phyloP scores from a whole-genome alignment of 2,113 vertebrate genomes.

The Sylvietta virens region DNA sequence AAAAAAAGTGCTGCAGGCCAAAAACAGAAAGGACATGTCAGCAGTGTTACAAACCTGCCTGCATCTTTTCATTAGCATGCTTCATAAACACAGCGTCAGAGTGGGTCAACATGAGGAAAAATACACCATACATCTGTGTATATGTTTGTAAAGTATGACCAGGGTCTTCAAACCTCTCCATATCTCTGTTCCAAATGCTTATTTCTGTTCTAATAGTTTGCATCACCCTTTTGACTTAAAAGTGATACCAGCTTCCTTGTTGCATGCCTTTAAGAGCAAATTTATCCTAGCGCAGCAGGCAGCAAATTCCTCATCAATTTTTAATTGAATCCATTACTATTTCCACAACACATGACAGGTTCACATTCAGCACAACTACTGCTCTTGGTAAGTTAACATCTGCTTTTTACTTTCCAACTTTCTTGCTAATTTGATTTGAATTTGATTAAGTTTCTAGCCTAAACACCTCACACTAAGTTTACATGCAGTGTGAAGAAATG shows the following conservation, averaged over 20 bases:
- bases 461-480: neutral
- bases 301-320: neutral
- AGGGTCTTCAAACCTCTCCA: neutral
- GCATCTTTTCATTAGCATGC: neutral
- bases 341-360: neutral
- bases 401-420: neutral
- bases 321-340: neutral
- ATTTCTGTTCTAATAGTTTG: neutral
- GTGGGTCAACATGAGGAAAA: neutral
- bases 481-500: neutral
- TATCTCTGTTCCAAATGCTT: neutral
- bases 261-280: neutral
- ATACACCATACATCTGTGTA: accelerated
- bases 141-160: accelerated
- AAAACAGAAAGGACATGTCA: neutral
- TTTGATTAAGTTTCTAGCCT: neutral
- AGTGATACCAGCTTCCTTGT: neutral
- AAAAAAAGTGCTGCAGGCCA: neutral
- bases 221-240: neutral
- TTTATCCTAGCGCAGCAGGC: neutral
- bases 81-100: neutral
- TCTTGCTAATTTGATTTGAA: neutral
- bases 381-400: neutral
- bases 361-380: neutral
- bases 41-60: neutral